Base-by-base conservation (phyloP, 2,888 invertebrate genomes). In the Gymnocheta viridis region DNA sequence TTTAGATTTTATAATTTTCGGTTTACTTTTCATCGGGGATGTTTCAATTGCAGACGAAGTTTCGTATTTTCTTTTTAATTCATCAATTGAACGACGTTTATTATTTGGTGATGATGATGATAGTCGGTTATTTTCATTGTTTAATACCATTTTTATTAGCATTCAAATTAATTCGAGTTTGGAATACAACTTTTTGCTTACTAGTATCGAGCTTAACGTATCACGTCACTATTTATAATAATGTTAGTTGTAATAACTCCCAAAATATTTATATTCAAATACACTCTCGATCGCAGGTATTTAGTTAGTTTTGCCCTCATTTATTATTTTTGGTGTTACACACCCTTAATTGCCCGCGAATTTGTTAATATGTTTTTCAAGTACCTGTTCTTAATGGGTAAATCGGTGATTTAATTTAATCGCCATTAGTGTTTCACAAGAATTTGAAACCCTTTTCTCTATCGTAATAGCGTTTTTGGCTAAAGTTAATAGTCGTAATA, bases 1-100 rank as follows among this genome's bases (percentile, higher is more conserved):
- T 67, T 87, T 90, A 35, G 88, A 87, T 47, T 84, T 86, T 7
- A 70, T 82, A 3, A 51, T 73, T 60, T 74, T 87, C 64, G 2
- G 86, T 72, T 3, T 84, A 82, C 22, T 14, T 1, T 22, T 4
- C n/a, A 27, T 60, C 19, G 19, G 58, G 12, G 32, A 2, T 10
- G 72, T 72, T 49, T 32, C 49, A 9, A 7, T 5, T 4, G 12
- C 14, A 7, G 4, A 2, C 1, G 47, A 6, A 4, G 17, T 4
- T 64, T 90, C 90, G 12, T 89, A 90, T 9, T 87, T 89, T 38
- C 87, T 86, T 38, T 88, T 89, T 35, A 90, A 47, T 19, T 89
- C 88, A 47, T 80, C 83, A 4, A 85, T 88, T 1, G 83, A 81
- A 72, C 62, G 62, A 4, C 38, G 38, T 29, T 41, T 51, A 7